phyloP scores from a whole-genome alignment of 2,113 vertebrate genomes.

The Ammodytes dubius region DNA sequence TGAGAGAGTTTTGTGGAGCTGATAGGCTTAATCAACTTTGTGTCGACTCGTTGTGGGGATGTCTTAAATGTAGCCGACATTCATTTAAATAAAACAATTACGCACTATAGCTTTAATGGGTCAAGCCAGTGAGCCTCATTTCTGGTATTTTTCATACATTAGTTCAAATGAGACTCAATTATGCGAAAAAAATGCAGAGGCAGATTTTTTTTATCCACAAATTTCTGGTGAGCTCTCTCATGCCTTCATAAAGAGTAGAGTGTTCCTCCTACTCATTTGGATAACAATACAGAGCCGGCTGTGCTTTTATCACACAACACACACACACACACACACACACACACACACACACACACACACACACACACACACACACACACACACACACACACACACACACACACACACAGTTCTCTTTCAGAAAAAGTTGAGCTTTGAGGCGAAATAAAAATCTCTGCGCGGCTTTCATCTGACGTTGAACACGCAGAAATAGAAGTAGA shows the following conservation, averaged over 20 bases:
- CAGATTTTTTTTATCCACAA: background rate
- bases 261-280: constrained; percentile 34
- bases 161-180: constrained; percentile 1
- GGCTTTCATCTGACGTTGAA: constrained; percentile 60
- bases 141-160: background rate
- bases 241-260: constrained; percentile 3
- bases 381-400: background rate
- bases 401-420: constrained; percentile 35
- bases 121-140: background rate
- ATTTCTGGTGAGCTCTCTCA: background rate
- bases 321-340: too few relatives aligned
- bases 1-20: too few relatives aligned
- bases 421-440: constrained; percentile 34
- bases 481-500: constrained; percentile 71
- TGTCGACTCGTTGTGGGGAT: too few relatives aligned
- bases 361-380: too few relatives aligned
- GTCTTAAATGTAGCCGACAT: too few relatives aligned
- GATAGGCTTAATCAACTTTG: too few relatives aligned
- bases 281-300: constrained; percentile 28
- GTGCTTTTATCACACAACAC: background rate
- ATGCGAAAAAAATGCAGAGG: background rate
- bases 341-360: too few relatives aligned
- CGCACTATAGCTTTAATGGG: too few relatives aligned
- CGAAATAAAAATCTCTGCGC: constrained; percentile 13
- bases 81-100: too few relatives aligned